Conservation (phyloP, 2,888 invertebrate genomes). For the Yponomeuta cagnagella region DNA sequence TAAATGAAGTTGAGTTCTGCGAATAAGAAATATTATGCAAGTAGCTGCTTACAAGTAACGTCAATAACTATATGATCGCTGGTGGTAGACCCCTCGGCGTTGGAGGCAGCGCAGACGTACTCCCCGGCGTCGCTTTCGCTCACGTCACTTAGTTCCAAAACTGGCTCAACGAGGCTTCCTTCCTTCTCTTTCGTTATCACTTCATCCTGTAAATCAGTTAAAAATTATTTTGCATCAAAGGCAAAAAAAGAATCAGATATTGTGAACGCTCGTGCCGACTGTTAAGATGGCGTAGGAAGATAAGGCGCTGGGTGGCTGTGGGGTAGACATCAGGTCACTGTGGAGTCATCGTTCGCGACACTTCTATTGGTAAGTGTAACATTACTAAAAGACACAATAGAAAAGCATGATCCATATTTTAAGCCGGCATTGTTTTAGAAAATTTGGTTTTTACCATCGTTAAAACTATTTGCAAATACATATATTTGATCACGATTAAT, state of each 20-base stretch:
- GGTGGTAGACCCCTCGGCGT: slow-evolving; percentile 49
- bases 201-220: slow-evolving; percentile 41
- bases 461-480: no score
- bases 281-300: no score
- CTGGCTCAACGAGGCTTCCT: slow-evolving; percentile 34
- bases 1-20: neutral
- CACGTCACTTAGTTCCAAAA: slow-evolving; percentile 39
- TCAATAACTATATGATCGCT: slow-evolving; percentile 51
- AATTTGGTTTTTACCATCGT: no score
- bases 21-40: neutral
- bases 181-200: slow-evolving; percentile 33
- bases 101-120: slow-evolving; percentile 57
- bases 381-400: no score
- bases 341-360: no score
- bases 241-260: neutral
- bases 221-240: neutral
- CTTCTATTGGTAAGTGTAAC: no score
- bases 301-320: no score
- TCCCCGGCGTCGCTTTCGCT: slow-evolving; percentile 50
- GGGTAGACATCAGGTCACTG: no score
- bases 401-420: no score
- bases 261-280: no score
- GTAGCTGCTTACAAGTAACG: slow-evolving; percentile 47
- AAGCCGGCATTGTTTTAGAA: no score
- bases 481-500: no score